Conservation (phyloP, 2,888 invertebrate species). For the Biston betularia region DNA sequence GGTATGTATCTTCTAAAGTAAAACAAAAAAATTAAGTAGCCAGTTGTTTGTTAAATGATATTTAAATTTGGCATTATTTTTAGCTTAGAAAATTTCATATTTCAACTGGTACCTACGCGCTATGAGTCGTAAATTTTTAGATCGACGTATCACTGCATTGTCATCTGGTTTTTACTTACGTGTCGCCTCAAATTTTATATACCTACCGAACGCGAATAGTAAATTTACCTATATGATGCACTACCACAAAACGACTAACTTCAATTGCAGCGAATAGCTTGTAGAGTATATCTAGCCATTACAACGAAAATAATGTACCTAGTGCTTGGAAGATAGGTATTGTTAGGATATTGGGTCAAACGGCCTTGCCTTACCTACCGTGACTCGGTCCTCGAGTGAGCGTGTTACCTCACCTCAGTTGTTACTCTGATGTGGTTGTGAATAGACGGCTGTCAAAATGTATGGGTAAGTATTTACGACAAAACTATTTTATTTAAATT, state of each 20-base stretch:
- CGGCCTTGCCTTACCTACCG: conserved; percentile 11
- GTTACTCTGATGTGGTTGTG: neutral
- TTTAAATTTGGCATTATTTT: too few relatives aligned
- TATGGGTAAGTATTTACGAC: conserved; percentile 12
- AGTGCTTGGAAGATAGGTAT: neutral
- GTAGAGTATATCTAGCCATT: neutral
- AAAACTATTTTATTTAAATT: neutral
- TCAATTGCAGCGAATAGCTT: neutral
- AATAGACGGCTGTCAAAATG: conserved; percentile 11
- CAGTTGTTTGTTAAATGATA: too few relatives aligned
- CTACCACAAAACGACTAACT: conserved; percentile 3
- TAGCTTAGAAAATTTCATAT: neutral
- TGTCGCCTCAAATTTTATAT: neutral
- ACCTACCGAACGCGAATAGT: neutral
- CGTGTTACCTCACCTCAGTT: conserved; percentile 3
- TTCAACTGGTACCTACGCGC: neutral
- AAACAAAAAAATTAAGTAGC: too few relatives aligned
- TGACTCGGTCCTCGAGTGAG: neutral
- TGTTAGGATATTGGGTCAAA: conserved; percentile 6
- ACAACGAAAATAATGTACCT: neutral
- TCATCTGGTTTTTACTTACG: neutral
- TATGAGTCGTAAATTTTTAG: neutral
- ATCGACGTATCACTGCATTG: neutral
- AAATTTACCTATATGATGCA: neutral
- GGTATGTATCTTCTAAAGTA: too few relatives aligned